Percentiles rank a stretch among this genome's conserved stretches.
Conservation (phyloP, 2,797 vertebrate species). For the Alcedo atthis region DNA sequence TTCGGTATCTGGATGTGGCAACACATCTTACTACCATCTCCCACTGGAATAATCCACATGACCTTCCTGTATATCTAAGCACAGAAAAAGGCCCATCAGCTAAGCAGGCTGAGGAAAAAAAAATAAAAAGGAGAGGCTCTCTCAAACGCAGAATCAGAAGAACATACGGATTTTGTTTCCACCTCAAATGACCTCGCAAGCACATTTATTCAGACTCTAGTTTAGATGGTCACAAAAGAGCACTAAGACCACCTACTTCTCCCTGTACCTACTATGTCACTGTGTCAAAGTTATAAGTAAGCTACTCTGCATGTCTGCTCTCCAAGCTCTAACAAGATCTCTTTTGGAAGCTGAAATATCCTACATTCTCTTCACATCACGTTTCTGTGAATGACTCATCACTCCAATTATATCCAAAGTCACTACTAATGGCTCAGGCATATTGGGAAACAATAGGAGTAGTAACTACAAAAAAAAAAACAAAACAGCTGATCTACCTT, state of each 20-base stretch:
- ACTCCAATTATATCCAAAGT: neutral
- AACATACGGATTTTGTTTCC: neutral
- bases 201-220: neutral
- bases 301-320: neutral
- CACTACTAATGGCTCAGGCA: neutral
- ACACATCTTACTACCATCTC: neutral
- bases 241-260: neutral
- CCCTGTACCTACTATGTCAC: neutral
- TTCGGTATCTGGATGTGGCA: neutral
- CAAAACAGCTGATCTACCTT: accelerated
- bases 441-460: neutral
- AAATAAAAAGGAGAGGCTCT: neutral
- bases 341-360: neutral
- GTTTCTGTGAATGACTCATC: neutral
- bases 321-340: neutral
- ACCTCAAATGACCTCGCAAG: neutral
- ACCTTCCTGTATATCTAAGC: neutral
- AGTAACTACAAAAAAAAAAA: neutral
- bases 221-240: neutral
- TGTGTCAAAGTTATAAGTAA: neutral
- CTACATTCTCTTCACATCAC: neutral
- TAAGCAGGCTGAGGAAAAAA: neutral
- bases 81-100: neutral
- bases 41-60: neutral
- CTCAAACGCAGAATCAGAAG: neutral